Conservation (phyloP, 2,797 vertebrate genomes). For the Sebastes umbrosus region DNA sequence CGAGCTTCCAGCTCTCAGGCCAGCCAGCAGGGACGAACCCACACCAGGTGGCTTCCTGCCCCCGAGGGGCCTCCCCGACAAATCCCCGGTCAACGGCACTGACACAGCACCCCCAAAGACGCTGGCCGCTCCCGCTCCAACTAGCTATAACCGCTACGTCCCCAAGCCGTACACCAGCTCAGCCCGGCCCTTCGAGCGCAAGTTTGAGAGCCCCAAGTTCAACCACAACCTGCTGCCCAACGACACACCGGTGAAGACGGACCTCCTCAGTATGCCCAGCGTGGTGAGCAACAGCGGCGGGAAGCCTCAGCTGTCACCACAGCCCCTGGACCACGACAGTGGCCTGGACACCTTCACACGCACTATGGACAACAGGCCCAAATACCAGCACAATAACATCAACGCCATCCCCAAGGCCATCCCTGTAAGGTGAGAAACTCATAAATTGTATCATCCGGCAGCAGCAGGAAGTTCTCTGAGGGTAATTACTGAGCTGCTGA, state of each 20-base stretch:
- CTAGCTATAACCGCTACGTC: conserved; percentile 89
- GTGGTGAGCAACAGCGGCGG: conserved; percentile 61
- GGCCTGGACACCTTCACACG: conserved; percentile 92
- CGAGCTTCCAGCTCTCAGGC: conserved; percentile 87
- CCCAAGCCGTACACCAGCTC: conserved; percentile 90
- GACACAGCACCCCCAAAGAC: conserved; percentile 83
- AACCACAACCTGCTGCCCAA: conserved; percentile 98
- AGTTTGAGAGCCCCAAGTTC: conserved; percentile 99
- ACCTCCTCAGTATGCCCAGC: conserved; percentile 74
- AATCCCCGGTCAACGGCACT: conserved; percentile 87
- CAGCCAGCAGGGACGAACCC: conserved; percentile 87
- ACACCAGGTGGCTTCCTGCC: conserved; percentile 86
- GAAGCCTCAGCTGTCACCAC: conserved; percentile 88
- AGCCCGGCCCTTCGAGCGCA: conserved; percentile 93
- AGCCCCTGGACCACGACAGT: conserved; percentile 90
- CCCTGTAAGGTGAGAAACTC: conserved; percentile 89
- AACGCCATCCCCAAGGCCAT: conserved; percentile 93
- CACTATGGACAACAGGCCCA: conserved; percentile 91
- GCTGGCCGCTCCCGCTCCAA: conserved; percentile 67
- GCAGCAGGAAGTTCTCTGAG: background rate
- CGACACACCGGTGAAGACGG: conserved; percentile 85
- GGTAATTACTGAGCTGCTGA: conserved; percentile 16
- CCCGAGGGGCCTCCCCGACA: conserved; percentile 86
- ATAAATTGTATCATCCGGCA: background rate
- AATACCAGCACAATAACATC: conserved; percentile 96